These are phyloP conservation scores for Coryphaenoides rupestris DNA, from an alignment of 2,113 vertebrate species.

Conservation along the genomic window DNA sequence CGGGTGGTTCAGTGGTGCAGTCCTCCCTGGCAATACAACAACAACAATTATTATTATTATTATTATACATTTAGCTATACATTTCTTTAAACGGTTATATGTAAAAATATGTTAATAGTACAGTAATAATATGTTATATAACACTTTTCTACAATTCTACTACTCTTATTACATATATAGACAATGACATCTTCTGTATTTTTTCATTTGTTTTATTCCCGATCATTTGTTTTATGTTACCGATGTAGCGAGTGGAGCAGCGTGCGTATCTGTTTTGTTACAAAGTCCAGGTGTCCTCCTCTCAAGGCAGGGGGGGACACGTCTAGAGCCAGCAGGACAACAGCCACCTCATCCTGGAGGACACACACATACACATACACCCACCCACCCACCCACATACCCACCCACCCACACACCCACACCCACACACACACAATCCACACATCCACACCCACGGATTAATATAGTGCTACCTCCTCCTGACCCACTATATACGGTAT, in stretches of 20 bases:
- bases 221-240: slow-evolving; percentile 43
- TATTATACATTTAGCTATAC: too few species aligned
- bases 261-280: slow-evolving; percentile 61
- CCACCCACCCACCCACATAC: not conserved
- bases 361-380: not conserved
- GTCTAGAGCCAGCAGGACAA: slow-evolving; percentile 71
- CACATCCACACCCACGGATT: not conserved
- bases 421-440: not conserved
- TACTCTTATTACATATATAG: too few species aligned
- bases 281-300: slow-evolving; percentile 66
- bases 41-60: slow-evolving; percentile 10
- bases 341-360: slow-evolving; percentile 58
- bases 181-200: too few species aligned
- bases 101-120: too few species aligned
- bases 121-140: too few species aligned
- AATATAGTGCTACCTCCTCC: too few species aligned
- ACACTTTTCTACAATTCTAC: too few species aligned
- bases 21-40: slow-evolving; percentile 41
- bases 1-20: slow-evolving; percentile 20
- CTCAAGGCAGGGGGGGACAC: slow-evolving; percentile 65
- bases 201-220: too few species aligned
- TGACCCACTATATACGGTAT: too few species aligned
- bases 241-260: slow-evolving; percentile 54
- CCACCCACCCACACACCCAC: not conserved
- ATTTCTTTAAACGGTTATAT: too few species aligned